phyloP scores from a whole-genome alignment of 2,113 vertebrate species.

The Oreotragus oreotragus region DNA sequence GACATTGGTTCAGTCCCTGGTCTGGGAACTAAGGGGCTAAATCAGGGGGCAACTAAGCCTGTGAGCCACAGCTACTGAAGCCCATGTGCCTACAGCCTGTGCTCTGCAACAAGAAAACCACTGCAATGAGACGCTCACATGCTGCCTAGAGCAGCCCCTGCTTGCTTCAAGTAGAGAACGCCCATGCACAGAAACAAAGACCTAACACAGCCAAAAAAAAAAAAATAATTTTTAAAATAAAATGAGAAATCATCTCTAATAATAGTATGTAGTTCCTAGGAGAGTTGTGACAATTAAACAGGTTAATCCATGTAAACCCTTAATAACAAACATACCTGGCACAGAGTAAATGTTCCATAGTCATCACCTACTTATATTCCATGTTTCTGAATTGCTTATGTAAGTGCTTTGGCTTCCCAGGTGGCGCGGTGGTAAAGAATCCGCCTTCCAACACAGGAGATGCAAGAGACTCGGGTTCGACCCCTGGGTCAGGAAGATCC shows the following conservation, averaged over 20 bases:
- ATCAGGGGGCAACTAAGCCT: not conserved
- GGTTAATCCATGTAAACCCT: not conserved
- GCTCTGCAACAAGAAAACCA: not conserved
- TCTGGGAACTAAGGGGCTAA: not conserved
- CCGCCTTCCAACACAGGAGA: not conserved
- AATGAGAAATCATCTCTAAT: not conserved
- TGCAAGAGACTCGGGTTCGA: not conserved
- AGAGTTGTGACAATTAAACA: not conserved
- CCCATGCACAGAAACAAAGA: not conserved
- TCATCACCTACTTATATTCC: not conserved
- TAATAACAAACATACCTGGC: not conserved
- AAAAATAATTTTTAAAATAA: not conserved
- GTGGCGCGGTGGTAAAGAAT: not conserved
- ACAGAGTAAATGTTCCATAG: not conserved
- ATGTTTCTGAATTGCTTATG: not conserved
- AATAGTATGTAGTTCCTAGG: not conserved
- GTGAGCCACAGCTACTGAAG: not conserved
- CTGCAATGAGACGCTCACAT: accelerated
- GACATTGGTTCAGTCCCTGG: not conserved
- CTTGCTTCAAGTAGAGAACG: not conserved
- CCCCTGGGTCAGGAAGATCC: not conserved
- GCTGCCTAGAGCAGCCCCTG: not conserved
- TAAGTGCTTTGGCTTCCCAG: not conserved
- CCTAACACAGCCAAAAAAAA: not conserved
- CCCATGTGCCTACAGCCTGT: accelerated